phyloP scores from a whole-genome alignment of 2,113 vertebrate species.

The Corythaeola cristata region DNA sequence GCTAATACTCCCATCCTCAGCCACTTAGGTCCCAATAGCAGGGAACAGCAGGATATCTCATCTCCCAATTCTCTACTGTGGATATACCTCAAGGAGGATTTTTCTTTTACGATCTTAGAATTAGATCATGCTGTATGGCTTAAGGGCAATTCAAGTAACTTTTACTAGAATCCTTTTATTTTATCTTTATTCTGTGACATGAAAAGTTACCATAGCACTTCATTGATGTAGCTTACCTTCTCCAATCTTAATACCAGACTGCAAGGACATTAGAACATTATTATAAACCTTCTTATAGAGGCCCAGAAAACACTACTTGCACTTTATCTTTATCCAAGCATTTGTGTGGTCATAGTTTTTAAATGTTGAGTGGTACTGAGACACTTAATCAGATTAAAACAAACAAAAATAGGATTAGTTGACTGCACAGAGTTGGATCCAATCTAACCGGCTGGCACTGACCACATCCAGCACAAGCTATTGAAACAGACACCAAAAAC shows the following conservation, averaged over 20 bases:
- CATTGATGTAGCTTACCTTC: not conserved
- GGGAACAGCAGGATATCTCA: not conserved
- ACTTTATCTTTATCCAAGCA: not conserved
- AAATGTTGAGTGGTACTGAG: not conserved
- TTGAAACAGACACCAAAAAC: not conserved
- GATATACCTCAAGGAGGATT: not conserved
- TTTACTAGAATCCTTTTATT: not conserved
- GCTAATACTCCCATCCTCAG: fast-evolving
- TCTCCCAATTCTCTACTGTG: fast-evolving
- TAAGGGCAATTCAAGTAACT: not conserved
- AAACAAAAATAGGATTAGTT: not conserved
- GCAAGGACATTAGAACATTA: not conserved
- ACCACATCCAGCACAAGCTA: not conserved
- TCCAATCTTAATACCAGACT: not conserved
- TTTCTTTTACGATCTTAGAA: not conserved
- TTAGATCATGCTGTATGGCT: not conserved
- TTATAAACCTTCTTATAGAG: not conserved
- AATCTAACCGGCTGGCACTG: not conserved
- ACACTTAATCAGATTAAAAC: not conserved
- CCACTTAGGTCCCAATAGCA: fast-evolving
- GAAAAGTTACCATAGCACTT: not conserved
- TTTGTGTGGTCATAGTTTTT: not conserved
- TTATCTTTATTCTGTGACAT: not conserved
- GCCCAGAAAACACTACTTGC: not conserved
- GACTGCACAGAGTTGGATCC: not conserved